Percentiles rank a stretch among this genome's conserved stretches.
phyloP scores from a whole-genome alignment of 1,140 invertebrate species.

The Fopius arisanus region DNA sequence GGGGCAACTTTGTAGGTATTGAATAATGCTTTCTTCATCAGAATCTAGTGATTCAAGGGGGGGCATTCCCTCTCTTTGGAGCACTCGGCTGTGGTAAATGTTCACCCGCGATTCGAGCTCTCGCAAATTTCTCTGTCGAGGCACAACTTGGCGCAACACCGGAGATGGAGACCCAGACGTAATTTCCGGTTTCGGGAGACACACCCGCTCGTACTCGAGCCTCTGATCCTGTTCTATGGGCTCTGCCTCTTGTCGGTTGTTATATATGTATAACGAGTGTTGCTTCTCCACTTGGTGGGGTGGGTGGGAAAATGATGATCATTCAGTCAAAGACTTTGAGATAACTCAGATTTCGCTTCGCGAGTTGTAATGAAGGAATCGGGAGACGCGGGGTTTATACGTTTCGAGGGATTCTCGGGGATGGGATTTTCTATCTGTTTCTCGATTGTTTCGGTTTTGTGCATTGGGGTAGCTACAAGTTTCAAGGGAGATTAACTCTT shows the following conservation, averaged over 20 bases:
- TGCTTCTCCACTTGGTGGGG: not conserved
- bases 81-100: constrained; percentile 11
- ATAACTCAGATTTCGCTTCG: not conserved
- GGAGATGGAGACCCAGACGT: constrained; percentile 64
- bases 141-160: constrained; percentile 58
- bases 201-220: not conserved
- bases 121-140: constrained; percentile 42
- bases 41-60: not conserved
- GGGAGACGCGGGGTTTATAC: not conserved
- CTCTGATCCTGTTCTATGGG: constrained; percentile 8
- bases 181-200: constrained; percentile 59
- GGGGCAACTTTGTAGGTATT: not conserved
- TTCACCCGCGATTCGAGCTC: constrained; percentile 4
- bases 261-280: not conserved
- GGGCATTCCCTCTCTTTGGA: not conserved
- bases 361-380: not conserved
- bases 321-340: not conserved
- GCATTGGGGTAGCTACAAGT: too few relatives aligned
- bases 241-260: not conserved
- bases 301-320: not conserved
- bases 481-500: too few relatives aligned
- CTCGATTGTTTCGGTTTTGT: not conserved
- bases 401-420: not conserved
- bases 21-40: not conserved
- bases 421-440: not conserved